Conservation (phyloP, 2,888 invertebrate genomes). For the Cephus spinipes region DNA sequence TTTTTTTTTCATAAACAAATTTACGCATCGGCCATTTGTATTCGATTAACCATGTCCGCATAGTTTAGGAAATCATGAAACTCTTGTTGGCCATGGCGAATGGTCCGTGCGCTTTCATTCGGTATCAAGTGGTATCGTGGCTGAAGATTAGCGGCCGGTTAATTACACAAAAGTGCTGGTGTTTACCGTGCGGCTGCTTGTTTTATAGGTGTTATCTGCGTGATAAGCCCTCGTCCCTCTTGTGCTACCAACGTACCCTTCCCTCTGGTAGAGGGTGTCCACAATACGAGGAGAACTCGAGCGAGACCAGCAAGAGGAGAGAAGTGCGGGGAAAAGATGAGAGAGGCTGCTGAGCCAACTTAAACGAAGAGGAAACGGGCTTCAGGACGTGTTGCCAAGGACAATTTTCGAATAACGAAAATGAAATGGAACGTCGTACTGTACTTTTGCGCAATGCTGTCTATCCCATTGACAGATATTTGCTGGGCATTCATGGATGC, state of each 20-base stretch:
- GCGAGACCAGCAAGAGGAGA: constrained; percentile 26
- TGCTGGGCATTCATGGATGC: constrained; percentile 48
- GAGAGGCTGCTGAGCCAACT: constrained; percentile 11
- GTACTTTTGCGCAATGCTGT: constrained; percentile 39
- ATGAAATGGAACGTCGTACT: constrained; percentile 54
- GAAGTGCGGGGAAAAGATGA: constrained; percentile 37
- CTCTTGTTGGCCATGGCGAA: too few species aligned
- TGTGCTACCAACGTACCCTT: constrained; percentile 12
- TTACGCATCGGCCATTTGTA: too few species aligned
- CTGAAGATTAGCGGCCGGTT: constrained; percentile 25
- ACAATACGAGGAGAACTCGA: constrained; percentile 22
- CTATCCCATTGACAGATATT: constrained; percentile 44
- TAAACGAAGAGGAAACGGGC: constrained; percentile 1
- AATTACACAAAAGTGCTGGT: constrained; percentile 28
- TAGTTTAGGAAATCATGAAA: too few species aligned
- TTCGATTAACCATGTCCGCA: too few species aligned
- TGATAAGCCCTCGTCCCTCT: constrained; percentile 44
- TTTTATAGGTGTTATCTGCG: constrained; percentile 45
- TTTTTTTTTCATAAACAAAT: too few species aligned
- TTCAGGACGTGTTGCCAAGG: constrained; percentile 21
- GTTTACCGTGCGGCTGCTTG: constrained; percentile 29
- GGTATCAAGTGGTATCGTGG: not conserved
- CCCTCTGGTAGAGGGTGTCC: constrained; percentile 26
- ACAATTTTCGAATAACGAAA: constrained; percentile 46
- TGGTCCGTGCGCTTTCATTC: too few species aligned